Percentiles rank a stretch among this genome's conserved stretches.
Conservation (phyloP, 2,888 invertebrate genomes). For the Drosophila cognata region DNA sequence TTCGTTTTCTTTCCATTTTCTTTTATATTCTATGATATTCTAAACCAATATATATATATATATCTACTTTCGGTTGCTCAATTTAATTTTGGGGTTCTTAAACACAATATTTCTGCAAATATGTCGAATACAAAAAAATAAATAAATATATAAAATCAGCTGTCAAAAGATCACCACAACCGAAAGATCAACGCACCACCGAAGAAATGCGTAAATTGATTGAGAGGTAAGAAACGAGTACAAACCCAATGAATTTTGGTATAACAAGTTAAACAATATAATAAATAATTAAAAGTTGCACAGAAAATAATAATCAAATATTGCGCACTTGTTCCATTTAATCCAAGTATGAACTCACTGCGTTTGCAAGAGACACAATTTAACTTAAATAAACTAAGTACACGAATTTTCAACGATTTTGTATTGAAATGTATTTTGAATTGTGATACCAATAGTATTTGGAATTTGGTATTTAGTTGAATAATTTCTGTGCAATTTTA, state of each 20-base stretch:
- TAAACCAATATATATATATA: conserved; percentile 34
- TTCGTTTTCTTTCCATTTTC: conserved; percentile 51
- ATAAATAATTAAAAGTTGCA: conserved; percentile 39
- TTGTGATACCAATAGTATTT: neutral
- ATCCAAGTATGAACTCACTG: neutral
- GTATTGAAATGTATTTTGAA: neutral
- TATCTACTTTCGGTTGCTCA: conserved; percentile 48
- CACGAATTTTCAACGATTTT: neutral
- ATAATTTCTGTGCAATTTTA: conserved; percentile 48
- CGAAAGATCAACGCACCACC: conserved; percentile 96
- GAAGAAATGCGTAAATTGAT: conserved; percentile 99
- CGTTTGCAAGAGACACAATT: neutral
- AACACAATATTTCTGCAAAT: conserved; percentile 53
- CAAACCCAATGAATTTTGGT: conserved; percentile 7
- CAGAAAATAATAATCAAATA: conserved; percentile 19
- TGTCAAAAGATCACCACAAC: conserved; percentile 89
- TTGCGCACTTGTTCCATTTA: neutral
- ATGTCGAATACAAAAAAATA: conserved; percentile 34
- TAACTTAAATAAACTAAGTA: neutral
- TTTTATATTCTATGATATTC: conserved; percentile 45
- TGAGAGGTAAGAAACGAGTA: conserved; percentile 91
- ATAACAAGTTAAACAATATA: conserved; percentile 8
- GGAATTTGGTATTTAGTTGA: neutral
- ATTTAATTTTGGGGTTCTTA: conserved; percentile 53
- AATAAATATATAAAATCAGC: conserved; percentile 70